A percentile compares a stretch with the other conserved stretches of the same genome.
Evolutionary conservation across 2,888 invertebrate species (phyloP).

Genomic region (Mystacides longicornis): DNA sequence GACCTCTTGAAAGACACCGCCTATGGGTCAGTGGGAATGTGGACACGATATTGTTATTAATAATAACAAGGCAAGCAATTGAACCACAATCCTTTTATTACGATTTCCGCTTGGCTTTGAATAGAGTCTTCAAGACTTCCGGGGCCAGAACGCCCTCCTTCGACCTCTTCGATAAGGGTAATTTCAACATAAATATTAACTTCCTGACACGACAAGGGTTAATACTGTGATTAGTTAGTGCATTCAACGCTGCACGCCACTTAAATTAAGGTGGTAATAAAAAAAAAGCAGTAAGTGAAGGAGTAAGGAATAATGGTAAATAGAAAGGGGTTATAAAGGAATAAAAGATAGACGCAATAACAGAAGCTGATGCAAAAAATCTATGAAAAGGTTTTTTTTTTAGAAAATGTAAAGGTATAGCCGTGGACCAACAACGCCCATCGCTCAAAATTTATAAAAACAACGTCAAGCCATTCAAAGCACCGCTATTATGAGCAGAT

Average conservation of each 20-base stretch:
- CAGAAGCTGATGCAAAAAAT: background rate
- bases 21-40: background rate
- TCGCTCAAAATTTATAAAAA: background rate
- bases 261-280: background rate
- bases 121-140: slow-evolving; percentile 18
- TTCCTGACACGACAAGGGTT: slow-evolving; percentile 14
- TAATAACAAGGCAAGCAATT: slow-evolving; percentile 1
- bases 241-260: background rate
- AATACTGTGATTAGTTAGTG: slow-evolving; percentile 4
- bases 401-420: too few relatives aligned
- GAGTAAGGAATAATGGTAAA: background rate
- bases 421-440: slow-evolving; percentile 7
- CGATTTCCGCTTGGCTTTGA: slow-evolving; percentile 16
- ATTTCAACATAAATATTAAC: slow-evolving; percentile 17
- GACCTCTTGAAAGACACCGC: background rate
- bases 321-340: background rate
- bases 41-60: background rate
- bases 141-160: slow-evolving; percentile 9
- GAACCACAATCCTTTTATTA: slow-evolving; percentile 19
- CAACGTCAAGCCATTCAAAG: too few relatives aligned
- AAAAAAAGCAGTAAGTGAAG: background rate
- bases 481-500: too few relatives aligned
- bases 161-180: slow-evolving; percentile 8
- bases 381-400: background rate
- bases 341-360: background rate